Base-by-base conservation (phyloP, 2,888 invertebrate genomes). In the Cryptus viduatorius region DNA sequence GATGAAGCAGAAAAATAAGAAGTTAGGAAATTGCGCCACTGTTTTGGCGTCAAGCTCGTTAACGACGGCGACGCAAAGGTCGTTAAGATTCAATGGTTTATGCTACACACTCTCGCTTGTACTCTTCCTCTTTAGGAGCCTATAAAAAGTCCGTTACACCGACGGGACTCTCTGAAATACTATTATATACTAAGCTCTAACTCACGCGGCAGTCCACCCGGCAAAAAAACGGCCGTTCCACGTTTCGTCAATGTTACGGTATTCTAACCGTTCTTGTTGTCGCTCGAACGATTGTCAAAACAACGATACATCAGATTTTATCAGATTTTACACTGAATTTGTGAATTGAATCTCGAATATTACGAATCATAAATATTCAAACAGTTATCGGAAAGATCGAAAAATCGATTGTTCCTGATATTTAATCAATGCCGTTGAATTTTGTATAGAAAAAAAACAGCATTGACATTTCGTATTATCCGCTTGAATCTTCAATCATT, bases 31-130 rank as follows among this genome's bases (percentile, higher is more conserved):
- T 68, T 73, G 59, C 50, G 67, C 72, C 65, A 78, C 65, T 81
- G 83, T 85, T 85, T 83, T 85, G 80, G 76, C 85, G 85, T 79
- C 73, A 64, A 69, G 71, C 69, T 80, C 71, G 83, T 85, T 85
- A 83, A 83, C 78, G 69, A 79, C 50, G 83, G 81, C 79, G 83
- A 79, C 83, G 56, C 44, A 50, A 59, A 56, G 79, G 64, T 79
- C 81, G 83, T 85, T 83, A 81, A 83, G 48, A 56, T n/a, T 75
- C 72, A 48, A 65, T 16, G 48, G 71, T 72, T 82, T 82, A 69
- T 48, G 59, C 67, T 19, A 29, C 53, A 72, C 53, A 24, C 61
- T 37, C 48, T 24, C 68, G 50, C 29, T 73, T 29, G 14, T 71
- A 48, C 53, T 42, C 16, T 69, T 46, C 31, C 50, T 64, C 50